Conservation (phyloP, 2,888 invertebrate genomes). For the Oithona nana region DNA sequence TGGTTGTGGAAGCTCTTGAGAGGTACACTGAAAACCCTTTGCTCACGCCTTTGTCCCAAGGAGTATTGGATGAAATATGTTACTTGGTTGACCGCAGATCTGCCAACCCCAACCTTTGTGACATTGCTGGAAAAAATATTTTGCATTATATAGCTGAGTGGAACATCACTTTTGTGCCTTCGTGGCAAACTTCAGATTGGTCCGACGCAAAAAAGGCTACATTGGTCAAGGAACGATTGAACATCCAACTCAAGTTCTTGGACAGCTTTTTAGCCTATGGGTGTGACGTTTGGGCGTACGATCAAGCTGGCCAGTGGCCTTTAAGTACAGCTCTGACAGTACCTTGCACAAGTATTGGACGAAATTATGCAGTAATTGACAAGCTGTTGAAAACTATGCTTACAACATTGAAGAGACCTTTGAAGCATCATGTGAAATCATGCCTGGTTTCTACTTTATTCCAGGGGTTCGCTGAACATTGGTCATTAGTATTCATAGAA, state of each 20-base stretch:
- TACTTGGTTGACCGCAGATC: slow-evolving; percentile 30
- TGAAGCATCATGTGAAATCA: background rate
- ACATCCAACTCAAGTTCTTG: background rate
- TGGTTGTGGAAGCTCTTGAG: slow-evolving; percentile 22
- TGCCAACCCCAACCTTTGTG: slow-evolving; percentile 28
- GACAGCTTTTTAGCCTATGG: background rate
- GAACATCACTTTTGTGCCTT: background rate
- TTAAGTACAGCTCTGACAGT: background rate
- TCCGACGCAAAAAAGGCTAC: background rate
- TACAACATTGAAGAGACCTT: background rate
- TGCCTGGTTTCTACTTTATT: too few species aligned
- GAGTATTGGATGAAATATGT: slow-evolving; percentile 18
- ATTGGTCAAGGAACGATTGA: background rate
- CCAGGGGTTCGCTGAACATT: background rate
- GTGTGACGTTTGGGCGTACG: background rate
- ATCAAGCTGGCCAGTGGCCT: background rate
- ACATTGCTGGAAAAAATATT: slow-evolving; percentile 28
- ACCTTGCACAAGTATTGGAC: too few species aligned
- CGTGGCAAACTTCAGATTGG: background rate
- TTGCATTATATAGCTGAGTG: slow-evolving; percentile 24
- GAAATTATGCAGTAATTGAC: background rate
- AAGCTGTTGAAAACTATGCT: background rate
- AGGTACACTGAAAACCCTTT: slow-evolving; percentile 24
- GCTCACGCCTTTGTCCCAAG: background rate
- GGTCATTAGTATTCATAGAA: background rate